These are phyloP conservation scores for Phalacrocorax carbo DNA, from an alignment of 2,113 vertebrate species.

Conservation along the genomic window DNA sequence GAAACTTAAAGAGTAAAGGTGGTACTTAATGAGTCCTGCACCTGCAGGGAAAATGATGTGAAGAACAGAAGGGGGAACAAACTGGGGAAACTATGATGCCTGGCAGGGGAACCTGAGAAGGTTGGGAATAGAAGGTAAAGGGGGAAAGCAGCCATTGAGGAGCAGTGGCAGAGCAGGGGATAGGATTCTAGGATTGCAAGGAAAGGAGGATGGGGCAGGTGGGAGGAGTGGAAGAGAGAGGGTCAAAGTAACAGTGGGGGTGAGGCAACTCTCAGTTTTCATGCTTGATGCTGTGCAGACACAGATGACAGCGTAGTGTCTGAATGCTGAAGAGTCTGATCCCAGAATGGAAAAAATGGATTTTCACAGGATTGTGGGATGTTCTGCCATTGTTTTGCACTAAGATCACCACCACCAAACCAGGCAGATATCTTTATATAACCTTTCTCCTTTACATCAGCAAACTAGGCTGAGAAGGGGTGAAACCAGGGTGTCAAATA, in stretches of 20 bases:
- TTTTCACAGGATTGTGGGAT: neutral
- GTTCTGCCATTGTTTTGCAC: neutral
- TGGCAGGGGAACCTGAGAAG: neutral
- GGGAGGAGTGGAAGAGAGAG: neutral
- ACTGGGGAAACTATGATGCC: neutral
- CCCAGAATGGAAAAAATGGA: neutral
- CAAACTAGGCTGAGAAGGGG: neutral
- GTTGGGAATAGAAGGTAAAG: neutral
- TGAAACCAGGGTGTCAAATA: neutral
- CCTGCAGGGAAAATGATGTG: neutral
- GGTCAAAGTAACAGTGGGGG: neutral
- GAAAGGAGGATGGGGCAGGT: neutral
- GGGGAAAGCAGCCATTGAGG: neutral
- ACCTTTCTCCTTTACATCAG: neutral
- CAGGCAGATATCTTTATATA: neutral
- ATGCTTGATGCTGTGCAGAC: neutral
- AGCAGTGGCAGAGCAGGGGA: neutral
- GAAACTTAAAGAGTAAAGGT: neutral
- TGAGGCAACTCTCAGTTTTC: neutral
- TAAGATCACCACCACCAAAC: neutral
- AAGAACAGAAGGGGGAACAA: neutral
- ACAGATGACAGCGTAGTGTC: neutral
- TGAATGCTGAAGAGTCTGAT: neutral
- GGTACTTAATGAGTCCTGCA: neutral
- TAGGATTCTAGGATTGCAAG: neutral